phyloP scores from a whole-genome alignment of 2,797 vertebrate genomes.

The Steatocranus sp. region DNA sequence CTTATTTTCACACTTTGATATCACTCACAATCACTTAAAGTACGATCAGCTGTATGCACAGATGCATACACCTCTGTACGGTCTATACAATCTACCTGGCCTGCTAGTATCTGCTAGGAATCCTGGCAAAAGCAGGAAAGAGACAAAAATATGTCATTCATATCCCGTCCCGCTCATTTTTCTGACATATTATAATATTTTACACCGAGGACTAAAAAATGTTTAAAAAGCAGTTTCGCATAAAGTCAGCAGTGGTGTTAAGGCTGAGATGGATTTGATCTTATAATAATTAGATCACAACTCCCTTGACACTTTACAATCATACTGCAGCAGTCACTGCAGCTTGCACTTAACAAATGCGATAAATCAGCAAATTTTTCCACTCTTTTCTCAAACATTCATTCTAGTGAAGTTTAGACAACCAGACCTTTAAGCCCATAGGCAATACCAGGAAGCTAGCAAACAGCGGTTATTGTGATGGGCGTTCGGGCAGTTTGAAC shows the following conservation, averaged over 20 bases:
- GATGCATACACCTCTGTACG: neutral
- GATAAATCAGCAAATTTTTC: neutral
- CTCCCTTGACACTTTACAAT: neutral
- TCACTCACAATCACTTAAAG: neutral
- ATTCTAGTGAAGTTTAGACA: neutral
- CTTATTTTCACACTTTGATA: constrained; percentile 26
- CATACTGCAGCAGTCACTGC: neutral
- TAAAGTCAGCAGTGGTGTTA: neutral
- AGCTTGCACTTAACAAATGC: neutral
- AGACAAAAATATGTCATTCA: neutral
- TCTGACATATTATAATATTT: neutral
- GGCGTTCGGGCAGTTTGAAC: neutral
- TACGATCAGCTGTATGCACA: neutral
- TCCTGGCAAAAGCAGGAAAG: neutral
- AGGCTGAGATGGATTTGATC: neutral
- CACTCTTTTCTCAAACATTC: neutral
- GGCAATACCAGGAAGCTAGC: neutral
- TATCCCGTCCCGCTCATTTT: neutral
- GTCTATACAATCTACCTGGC: neutral
- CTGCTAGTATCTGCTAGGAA: neutral
- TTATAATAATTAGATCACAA: neutral
- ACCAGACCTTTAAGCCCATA: neutral
- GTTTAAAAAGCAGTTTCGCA: neutral
- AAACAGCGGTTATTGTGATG: neutral
- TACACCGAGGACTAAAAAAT: neutral